phyloP scores from a whole-genome alignment of 2,888 invertebrate genomes.

The Graphium colonna region DNA sequence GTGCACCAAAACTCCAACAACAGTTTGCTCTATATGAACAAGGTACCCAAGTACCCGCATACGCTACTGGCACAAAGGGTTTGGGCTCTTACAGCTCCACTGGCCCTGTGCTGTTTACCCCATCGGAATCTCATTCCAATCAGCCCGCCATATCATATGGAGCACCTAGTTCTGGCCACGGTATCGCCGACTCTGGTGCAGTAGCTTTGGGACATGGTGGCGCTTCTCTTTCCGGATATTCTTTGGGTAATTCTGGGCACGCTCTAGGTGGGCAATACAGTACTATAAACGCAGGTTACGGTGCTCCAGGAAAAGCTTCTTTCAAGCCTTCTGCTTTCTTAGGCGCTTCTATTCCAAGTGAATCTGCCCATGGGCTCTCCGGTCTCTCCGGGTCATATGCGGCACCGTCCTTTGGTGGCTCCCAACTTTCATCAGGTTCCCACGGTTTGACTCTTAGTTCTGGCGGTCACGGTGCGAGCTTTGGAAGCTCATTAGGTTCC shows the following conservation, averaged over 20 bases:
- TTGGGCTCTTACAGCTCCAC: conserved; percentile 65
- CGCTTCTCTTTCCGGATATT: conserved; percentile 35
- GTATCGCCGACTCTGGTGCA: conserved; percentile 37
- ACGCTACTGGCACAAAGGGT: conserved; percentile 66
- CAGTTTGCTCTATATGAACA: conserved; percentile 55
- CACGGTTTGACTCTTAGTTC: conserved; percentile 42
- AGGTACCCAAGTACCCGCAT: conserved; percentile 50
- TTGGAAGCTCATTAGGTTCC: too few species aligned
- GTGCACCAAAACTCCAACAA: conserved; percentile 47
- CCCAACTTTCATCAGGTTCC: conserved; percentile 36
- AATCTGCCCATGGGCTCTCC: conserved; percentile 51
- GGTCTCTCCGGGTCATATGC: conserved; percentile 49
- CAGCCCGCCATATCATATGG: conserved; percentile 43
- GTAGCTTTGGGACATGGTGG: conserved; percentile 39
- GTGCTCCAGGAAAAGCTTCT: conserved; percentile 51
- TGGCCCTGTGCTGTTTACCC: conserved; percentile 66
- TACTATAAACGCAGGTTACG: conserved; percentile 44
- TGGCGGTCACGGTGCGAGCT: conserved; percentile 45
- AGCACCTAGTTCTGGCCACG: conserved; percentile 43
- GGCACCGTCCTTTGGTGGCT: conserved; percentile 46
- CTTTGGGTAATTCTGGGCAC: conserved; percentile 40
- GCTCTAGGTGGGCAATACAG: conserved; percentile 50
- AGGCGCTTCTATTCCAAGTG: conserved; percentile 60
- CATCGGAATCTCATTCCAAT: conserved; percentile 46
- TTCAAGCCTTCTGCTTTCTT: conserved; percentile 73